Base-by-base conservation (phyloP, 1,140 invertebrate genomes). In the Lasioglossum baleicum region DNA sequence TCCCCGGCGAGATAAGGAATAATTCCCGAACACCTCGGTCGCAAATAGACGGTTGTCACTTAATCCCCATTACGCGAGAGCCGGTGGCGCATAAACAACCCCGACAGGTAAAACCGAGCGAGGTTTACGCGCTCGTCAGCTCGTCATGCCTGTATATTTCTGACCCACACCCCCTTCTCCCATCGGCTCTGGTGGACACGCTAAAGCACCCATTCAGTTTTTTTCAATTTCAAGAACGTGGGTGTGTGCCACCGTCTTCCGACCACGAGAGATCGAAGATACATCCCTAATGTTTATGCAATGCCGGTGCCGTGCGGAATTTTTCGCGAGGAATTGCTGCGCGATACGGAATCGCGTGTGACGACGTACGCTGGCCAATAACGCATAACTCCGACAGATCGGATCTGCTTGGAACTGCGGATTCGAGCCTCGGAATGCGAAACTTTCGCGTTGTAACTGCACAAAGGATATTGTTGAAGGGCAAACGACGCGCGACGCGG, bases 251-350 rank as follows among this genome's bases (percentile, higher is more conserved):
- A 81, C 83, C 84, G 79, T 85, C 85, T 87, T 84, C 84, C 85
- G 80, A 56, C 56, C 80, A 51, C 26, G 20, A 60, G 44, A 88
- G 85, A 88, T 88, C 85, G 76, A 82, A 88, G 85, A 88, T 88
- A 84, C 86, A 88, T 88, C 78, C 82, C 83, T 88, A 88, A 89
- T 88, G 89, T 90, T 90, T 91, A 91, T 90, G 89, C 88, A 90
- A 89, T 81, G 85, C 63, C 72, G 76, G 75, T 81, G 74, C 65
- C 75, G 67, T 53, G 69, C 44, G 72, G 80, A 81, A 82, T 88
- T 88, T 90, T 90, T 89, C 86, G 51, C 80, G 75, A 64, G 76
- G 83, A 87, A 85, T 88, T 85, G 85, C 81, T 75, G 87, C 78
- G 81, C 85, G 87, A 88, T 89, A 86, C 73, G 82, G 71, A 83